These are phyloP conservation scores for Forbesichthys agassizii DNA, from an alignment of 2,113 vertebrate genomes.

Conservation along the genomic window DNA sequence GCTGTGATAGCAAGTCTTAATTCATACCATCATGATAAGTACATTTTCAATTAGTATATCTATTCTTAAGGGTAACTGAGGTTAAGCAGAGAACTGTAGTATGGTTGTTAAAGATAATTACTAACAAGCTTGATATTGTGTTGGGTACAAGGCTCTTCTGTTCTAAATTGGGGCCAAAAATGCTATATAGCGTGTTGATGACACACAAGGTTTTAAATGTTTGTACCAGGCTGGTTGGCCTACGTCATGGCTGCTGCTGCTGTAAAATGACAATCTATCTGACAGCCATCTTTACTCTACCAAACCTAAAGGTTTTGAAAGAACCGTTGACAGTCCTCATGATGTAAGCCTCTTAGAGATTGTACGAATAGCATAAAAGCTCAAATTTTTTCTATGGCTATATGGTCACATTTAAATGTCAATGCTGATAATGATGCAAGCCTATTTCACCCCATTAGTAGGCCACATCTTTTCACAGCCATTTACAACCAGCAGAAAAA, in stretches of 20 bases:
- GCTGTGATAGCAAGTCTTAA: neutral
- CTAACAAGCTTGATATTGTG: neutral
- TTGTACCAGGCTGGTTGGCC: slow-evolving; percentile 1
- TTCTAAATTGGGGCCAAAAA: neutral
- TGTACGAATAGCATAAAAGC: slow-evolving; percentile 34
- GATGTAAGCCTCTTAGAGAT: slow-evolving; percentile 46
- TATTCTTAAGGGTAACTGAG: neutral
- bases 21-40: no score
- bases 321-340: slow-evolving; percentile 30
- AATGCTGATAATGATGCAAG: slow-evolving; percentile 53
- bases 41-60: no score
- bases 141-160: neutral
- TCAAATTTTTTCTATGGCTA: slow-evolving; percentile 37
- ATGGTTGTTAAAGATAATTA: neutral
- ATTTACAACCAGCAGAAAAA: slow-evolving; percentile 48
- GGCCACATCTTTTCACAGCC: slow-evolving; percentile 63
- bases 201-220: slow-evolving; percentile 1
- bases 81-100: neutral
- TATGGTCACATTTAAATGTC: slow-evolving; percentile 46
- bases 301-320: slow-evolving; percentile 26
- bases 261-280: slow-evolving; percentile 4
- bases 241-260: no score
- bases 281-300: slow-evolving; percentile 15
- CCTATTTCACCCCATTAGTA: slow-evolving; percentile 58
- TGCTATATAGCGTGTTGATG: neutral